Base-by-base conservation (phyloP, 2,797 vertebrate genomes). In the Onychomys torridus region DNA sequence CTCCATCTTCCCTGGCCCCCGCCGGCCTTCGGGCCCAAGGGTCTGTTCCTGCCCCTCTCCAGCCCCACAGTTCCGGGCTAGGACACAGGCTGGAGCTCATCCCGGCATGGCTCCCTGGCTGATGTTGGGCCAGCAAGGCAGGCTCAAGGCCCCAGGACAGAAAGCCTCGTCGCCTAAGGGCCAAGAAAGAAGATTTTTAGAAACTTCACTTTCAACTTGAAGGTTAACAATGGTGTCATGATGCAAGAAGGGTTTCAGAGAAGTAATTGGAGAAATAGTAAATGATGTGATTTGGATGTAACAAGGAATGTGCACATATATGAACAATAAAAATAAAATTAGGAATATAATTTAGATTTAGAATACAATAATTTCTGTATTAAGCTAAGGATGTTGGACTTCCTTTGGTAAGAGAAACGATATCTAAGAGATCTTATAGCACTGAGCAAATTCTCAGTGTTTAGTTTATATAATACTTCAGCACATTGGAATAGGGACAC, bases 391-490 rank as follows among this genome's bases (percentile, higher is more conserved):
- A 88, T 95, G 37, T 67, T 89, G 25, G 0, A 90, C 25, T 83
- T 85, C 14, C 57, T 59, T 91, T 86, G 21, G 5, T 69, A 85
- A 91, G 59, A 37, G 52, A 37, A 43, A 90, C 95, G 2, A 9
- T 16, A 55, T 2, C 57, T 34, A 61, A 63, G 2, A 11, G 52
- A 82, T 61, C 4, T 85, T 34, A n/a, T 19, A 32, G 5, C 73
- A 83, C 46, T 83, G 37, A 89, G 2, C 27, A 92, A 94, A 90
- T 91, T 34, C 2, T 29, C 78, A 4, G 37, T 91, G 6, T 12
- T 63, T 84, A 88, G 57, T 34, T 93, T 92, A n/a, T 88, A 49
- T 89, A 95, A 84, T 17, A 55, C 49, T 27, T 75, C n/a, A 91
- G 89, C 0, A 76, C 10, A 89, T 76, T 94, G 13, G 2, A 89